Evolutionary conservation across 2,113 vertebrate genomes (phyloP).

Genomic region (Neopipo cinnamomea): DNA sequence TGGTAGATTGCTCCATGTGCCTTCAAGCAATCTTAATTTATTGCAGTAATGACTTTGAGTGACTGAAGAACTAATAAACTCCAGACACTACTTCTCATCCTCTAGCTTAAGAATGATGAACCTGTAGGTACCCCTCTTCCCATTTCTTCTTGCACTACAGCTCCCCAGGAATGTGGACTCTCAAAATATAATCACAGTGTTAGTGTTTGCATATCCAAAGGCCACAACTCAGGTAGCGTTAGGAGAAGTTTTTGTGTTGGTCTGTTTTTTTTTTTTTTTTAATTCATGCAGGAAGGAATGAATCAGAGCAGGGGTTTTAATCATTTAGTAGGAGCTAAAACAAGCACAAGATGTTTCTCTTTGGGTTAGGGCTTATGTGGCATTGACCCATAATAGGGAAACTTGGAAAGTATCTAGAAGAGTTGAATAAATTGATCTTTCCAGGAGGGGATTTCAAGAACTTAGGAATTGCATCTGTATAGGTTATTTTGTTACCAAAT

Average conservation of each 20-base stretch:
- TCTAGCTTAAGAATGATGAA: background rate
- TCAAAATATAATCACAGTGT: background rate
- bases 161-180: background rate
- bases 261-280: background rate
- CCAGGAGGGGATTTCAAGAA: background rate
- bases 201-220: background rate
- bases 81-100: background rate
- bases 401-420: background rate
- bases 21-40: constrained; percentile 18
- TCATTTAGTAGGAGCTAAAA: background rate
- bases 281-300: background rate
- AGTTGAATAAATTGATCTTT: background rate
- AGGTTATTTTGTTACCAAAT: background rate
- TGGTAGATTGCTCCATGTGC: background rate
- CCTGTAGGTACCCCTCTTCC: background rate
- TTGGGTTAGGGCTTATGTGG: background rate
- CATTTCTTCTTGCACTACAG: background rate
- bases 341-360: background rate
- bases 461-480: background rate
- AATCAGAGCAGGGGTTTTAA: background rate
- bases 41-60: constrained; percentile 6
- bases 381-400: background rate
- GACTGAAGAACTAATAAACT: constrained; percentile 33
- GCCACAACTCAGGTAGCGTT: background rate
- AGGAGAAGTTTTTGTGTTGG: background rate